Percentiles rank a stretch among this genome's conserved stretches.
These are phyloP conservation scores for Melieria crassipennis DNA, from an alignment of 2,888 invertebrate species.

Conservation along the genomic window DNA sequence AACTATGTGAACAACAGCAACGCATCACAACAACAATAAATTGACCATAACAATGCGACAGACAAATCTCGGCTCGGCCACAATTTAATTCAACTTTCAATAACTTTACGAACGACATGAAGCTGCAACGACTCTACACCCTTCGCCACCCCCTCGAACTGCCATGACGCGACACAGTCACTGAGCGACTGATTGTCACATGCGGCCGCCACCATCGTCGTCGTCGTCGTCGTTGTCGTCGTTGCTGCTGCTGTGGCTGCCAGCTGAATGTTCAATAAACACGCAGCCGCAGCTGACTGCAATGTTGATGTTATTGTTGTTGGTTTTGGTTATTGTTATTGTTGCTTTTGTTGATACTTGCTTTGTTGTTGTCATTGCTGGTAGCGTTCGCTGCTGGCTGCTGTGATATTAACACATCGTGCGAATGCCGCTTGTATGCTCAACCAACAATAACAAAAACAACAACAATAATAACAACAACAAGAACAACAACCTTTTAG, in stretches of 20 bases:
- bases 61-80: too few relatives aligned
- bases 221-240: not conserved
- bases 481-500: not conserved
- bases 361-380: constrained; percentile 1
- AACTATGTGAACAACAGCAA: too few relatives aligned
- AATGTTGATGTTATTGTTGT: not conserved
- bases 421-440: not conserved
- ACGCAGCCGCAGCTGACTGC: not conserved
- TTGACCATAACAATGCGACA: too few relatives aligned
- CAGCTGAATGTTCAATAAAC: not conserved
- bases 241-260: not conserved
- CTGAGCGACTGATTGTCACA: not conserved
- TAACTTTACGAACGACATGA: too few relatives aligned
- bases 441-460: constrained; percentile 12
- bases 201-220: not conserved
- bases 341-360: constrained; percentile 9
- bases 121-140: too few relatives aligned
- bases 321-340: constrained; percentile 6
- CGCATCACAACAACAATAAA: too few relatives aligned
- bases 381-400: not conserved
- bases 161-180: too few relatives aligned
- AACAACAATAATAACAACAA: not conserved
- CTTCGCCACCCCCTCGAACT: too few relatives aligned
- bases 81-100: too few relatives aligned
- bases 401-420: constrained; percentile 19